Evolutionary conservation across 2,888 invertebrate species (phyloP), one percentile per base, ranked within the genome.

Genomic region (Yponomeuta cagnagella): DNA sequence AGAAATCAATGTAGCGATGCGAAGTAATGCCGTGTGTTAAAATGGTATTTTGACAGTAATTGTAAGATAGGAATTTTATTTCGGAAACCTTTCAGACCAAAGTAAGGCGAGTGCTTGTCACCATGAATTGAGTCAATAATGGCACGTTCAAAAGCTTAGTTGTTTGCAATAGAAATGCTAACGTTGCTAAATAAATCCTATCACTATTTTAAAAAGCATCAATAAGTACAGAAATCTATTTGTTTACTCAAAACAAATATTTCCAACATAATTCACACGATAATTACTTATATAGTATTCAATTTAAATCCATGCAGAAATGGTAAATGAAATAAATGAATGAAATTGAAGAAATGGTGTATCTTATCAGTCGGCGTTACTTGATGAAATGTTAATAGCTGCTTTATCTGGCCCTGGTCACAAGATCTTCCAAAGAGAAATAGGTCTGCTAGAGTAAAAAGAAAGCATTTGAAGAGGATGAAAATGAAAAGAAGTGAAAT

Each of bases 281-380:
- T 63, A 23, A 63, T 76, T 78, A 81, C 83, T 77, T 82, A 83
- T 83, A 82, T 78, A 83, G 78, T 81, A 78, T 79, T 78, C 79
- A 84, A 87, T 88, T 87, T 82, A 89, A 87, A 88, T 89, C 82
- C 91, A 92, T 92, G 91, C 91, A 92, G 75, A 90, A 90, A 91
- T 72, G 65, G 66, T 72, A 72, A 72, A 69, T 91, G 90, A 89
- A 66, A 87, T 87, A 87, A 80, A 90, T 90, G 89, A 84, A 90
- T 90, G 89, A 84, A 82, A 82, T 83, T 85, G 90, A 91, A 92
- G 90, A 91, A 91, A 90, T 91, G 92, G 92, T 92, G 91, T 89
- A 86, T 85, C 86, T 88, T 89, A 88, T 85, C 81, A 75, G 52
- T 76, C 81, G 82, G 82, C 82, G 82, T 77, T 76, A 80, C 84